These are phyloP conservation scores for Hiodon tergisus DNA, from an alignment of 2,113 vertebrate genomes.

Conservation along the genomic window DNA sequence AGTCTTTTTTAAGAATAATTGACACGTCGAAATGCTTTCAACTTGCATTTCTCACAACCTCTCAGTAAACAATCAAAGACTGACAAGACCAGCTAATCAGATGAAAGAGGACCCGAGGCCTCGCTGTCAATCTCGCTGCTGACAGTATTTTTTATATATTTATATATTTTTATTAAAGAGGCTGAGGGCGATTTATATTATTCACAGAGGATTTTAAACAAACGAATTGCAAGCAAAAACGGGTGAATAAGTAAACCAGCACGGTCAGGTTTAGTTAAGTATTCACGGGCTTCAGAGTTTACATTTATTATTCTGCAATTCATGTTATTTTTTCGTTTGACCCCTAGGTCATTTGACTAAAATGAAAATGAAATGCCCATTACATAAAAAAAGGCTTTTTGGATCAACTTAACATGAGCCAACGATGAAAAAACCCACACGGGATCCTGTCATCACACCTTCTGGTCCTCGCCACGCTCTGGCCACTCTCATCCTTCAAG, in stretches of 20 bases:
- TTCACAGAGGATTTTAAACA: constrained; percentile 5
- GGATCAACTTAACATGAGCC: no score
- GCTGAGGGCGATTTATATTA: constrained; percentile 1
- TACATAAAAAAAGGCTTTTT: no score
- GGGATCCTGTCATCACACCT: constrained; percentile 34
- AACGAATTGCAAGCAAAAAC: constrained; percentile 11
- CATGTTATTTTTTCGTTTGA: not conserved
- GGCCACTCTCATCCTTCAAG: constrained; percentile 44
- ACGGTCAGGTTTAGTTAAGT: constrained; percentile 3
- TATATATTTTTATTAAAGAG: constrained; percentile 12
- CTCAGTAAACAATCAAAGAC: constrained; percentile 18
- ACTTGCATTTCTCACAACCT: constrained; percentile 7
- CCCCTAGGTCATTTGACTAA: not conserved
- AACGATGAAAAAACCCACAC: constrained; percentile 24
- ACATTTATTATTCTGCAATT: not conserved
- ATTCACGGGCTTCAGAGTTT: constrained; percentile 3
- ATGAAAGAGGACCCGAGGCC: not conserved
- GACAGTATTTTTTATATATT: not conserved
- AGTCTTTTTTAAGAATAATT: constrained; percentile 16
- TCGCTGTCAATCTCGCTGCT: not conserved
- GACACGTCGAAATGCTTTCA: constrained; percentile 5
- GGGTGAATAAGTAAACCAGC: constrained; percentile 1
- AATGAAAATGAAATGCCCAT: not conserved
- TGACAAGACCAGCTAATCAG: constrained; percentile 16
- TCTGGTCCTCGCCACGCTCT: constrained; percentile 31